A percentile compares a stretch with the other conserved stretches of the same genome.
Conservation (phyloP, 2,113 vertebrate species). For the Oncorhynchus kisutch region DNA sequence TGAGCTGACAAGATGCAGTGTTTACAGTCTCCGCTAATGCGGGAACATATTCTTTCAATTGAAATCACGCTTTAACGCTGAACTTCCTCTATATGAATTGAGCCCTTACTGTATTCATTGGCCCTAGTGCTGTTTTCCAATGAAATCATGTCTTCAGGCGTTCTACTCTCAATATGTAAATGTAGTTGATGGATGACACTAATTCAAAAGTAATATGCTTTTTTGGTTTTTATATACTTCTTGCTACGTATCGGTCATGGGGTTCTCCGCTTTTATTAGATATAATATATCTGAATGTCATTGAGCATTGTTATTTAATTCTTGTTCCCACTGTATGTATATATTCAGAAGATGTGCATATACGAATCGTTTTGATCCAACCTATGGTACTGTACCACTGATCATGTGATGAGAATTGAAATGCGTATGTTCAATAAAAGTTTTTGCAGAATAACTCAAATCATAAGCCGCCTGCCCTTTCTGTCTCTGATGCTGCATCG, state of each 20-base stretch:
- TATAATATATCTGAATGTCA: slow-evolving; percentile 42
- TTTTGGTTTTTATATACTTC: no score
- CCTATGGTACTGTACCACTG: slow-evolving; percentile 43
- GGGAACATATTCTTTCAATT: no score
- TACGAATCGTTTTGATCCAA: slow-evolving; percentile 29
- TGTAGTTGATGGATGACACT: slow-evolving; percentile 82
- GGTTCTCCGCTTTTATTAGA: slow-evolving; percentile 26
- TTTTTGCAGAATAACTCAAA: slow-evolving; percentile 43
- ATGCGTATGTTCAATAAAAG: slow-evolving; percentile 57
- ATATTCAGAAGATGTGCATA: slow-evolving; percentile 55
- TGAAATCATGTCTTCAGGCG: no score
- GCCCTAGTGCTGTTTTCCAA: no score
- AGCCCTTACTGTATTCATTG: neutral
- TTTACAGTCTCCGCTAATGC: no score
- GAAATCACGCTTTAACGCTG: no score
- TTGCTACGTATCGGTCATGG: neutral
- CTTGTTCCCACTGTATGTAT: slow-evolving; percentile 39
- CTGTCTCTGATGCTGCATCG: no score
- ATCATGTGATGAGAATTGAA: slow-evolving; percentile 24
- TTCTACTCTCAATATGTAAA: slow-evolving; percentile 3
- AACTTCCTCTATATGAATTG: no score
- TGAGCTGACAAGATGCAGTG: no score
- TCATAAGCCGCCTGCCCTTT: no score
- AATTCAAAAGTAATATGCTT: slow-evolving; percentile 44
- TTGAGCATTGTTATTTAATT: slow-evolving; percentile 57